These are phyloP conservation scores for Synchiropus splendidus DNA, from an alignment of 2,113 vertebrate species.

Conservation along the genomic window DNA sequence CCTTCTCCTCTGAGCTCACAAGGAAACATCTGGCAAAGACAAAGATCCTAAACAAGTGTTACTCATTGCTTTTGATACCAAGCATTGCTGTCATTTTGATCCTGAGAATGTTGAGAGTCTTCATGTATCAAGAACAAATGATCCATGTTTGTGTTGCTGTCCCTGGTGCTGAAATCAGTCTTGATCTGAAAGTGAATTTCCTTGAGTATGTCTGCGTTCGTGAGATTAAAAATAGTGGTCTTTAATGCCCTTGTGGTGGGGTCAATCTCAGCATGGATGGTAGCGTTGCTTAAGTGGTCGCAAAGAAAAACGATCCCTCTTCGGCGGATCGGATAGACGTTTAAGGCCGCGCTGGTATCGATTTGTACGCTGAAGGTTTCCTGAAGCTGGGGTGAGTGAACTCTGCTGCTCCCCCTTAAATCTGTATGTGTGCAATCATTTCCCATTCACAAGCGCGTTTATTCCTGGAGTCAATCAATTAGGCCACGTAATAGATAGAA, in stretches of 20 bases:
- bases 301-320: constrained; percentile 32
- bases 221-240: constrained; percentile 1
- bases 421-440: constrained; percentile 21
- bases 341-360: constrained; percentile 49
- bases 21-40: constrained; percentile 36
- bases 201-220: not conserved
- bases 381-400: constrained; percentile 6
- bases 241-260: constrained; percentile 23
- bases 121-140: not conserved
- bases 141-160: not conserved
- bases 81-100: not conserved
- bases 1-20: constrained; percentile 35
- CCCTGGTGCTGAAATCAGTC: no score
- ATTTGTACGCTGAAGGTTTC: constrained; percentile 11
- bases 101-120: not conserved
- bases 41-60: constrained; percentile 8
- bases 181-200: no score
- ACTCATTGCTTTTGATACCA: not conserved
- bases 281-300: constrained; percentile 33
- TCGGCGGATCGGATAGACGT: constrained; percentile 37
- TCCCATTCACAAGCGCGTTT: constrained; percentile 34
- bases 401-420: constrained; percentile 44
- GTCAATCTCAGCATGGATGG: constrained; percentile 22
- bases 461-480: constrained; percentile 51
- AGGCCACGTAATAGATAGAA: constrained; percentile 29